Evolutionary conservation across 2,797 vertebrate genomes (phyloP).

Genomic region (Micrastur ruficollis): DNA sequence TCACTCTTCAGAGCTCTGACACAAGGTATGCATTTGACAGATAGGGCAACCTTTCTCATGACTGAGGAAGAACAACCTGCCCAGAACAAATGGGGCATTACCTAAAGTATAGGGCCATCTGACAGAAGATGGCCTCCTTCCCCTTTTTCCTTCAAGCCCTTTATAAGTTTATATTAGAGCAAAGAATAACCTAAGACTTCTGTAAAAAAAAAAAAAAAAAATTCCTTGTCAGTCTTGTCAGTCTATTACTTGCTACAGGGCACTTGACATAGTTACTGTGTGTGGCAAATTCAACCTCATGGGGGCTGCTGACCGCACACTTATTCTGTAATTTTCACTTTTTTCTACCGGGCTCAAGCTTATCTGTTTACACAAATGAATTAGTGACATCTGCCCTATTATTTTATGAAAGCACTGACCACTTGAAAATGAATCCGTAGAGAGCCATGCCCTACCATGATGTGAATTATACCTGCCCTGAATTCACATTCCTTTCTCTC

Average conservation of each 20-base stretch:
- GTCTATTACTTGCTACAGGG: background rate
- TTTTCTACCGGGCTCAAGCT: background rate
- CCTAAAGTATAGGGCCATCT: background rate
- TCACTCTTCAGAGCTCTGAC: background rate
- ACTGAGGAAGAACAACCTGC: background rate
- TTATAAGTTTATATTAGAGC: background rate
- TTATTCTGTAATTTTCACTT: background rate
- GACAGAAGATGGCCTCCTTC: background rate
- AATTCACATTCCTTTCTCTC: background rate
- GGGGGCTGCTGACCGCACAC: accelerated
- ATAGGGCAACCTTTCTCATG: background rate
- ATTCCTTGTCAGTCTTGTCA: background rate
- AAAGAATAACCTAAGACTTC: background rate
- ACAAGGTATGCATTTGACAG: background rate
- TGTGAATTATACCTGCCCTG: background rate
- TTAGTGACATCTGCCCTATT: background rate
- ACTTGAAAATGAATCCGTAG: background rate
- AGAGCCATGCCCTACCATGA: background rate
- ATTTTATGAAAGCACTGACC: background rate
- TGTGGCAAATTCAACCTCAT: background rate
- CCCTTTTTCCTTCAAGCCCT: background rate
- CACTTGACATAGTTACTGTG: background rate
- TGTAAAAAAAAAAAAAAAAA: background rate
- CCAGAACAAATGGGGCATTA: background rate
- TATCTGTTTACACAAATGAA: background rate